Conservation (phyloP, 2,888 invertebrate genomes). For the Seira sanloemensis region DNA sequence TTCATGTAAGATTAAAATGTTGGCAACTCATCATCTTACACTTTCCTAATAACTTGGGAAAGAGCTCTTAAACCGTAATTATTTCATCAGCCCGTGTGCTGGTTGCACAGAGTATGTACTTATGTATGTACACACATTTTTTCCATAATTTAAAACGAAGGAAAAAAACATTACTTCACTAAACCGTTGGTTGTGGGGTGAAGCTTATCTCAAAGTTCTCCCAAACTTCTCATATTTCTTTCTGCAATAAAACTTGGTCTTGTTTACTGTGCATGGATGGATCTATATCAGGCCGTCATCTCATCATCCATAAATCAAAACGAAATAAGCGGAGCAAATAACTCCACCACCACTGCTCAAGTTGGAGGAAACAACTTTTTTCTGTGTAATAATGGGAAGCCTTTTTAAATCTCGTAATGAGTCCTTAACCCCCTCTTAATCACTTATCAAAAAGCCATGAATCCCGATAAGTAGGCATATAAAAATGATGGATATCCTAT, state of each 20-base stretch:
- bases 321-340: too few relatives aligned
- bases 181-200: too few relatives aligned
- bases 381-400: slow-evolving; percentile 29
- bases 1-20: too few relatives aligned
- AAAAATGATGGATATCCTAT: slow-evolving; percentile 14
- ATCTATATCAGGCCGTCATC: slow-evolving; percentile 41
- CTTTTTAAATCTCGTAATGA: slow-evolving; percentile 43
- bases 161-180: too few relatives aligned
- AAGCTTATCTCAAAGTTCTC: too few relatives aligned
- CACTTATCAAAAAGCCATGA: slow-evolving; percentile 51
- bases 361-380: slow-evolving; percentile 41
- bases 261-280: neutral
- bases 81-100: too few relatives aligned
- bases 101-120: too few relatives aligned
- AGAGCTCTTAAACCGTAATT: too few relatives aligned
- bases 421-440: slow-evolving; percentile 47
- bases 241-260: neutral
- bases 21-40: slow-evolving; percentile 49
- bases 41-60: too few relatives aligned
- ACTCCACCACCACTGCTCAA: too few relatives aligned
- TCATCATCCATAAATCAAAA: slow-evolving; percentile 47
- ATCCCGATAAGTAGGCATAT: slow-evolving; percentile 18
- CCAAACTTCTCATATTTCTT: neutral
- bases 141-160: too few relatives aligned
- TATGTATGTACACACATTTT: too few relatives aligned